Percentiles rank a stretch among this genome's conserved stretches.
These are phyloP conservation scores for Smutsia gigantea DNA, from an alignment of 2,797 vertebrate species.

Conservation along the genomic window DNA sequence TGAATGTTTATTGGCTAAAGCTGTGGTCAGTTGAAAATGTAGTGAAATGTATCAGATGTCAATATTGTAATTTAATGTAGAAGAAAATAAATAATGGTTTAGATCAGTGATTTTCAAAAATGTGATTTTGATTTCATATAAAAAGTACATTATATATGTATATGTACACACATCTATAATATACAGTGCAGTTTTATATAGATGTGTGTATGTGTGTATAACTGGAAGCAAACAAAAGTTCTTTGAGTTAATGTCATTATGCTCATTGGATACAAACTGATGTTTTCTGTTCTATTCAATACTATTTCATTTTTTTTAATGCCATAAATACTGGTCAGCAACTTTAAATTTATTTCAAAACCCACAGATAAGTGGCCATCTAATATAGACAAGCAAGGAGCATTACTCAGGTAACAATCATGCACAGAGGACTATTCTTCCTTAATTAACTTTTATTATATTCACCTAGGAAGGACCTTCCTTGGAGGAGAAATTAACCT, in stretches of 20 bases:
- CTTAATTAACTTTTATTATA: not conserved
- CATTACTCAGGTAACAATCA: not conserved
- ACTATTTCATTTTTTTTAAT: not conserved
- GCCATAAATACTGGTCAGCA: not conserved
- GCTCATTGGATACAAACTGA: not conserved
- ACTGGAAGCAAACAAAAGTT: not conserved
- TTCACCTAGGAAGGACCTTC: not conserved
- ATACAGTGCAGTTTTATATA: not conserved
- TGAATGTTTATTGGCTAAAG: not conserved
- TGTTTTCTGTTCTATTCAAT: not conserved
- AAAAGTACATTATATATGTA: not conserved
- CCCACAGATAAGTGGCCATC: not conserved
- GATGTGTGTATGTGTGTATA: not conserved
- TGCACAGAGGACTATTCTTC: not conserved
- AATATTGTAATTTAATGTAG: not conserved
- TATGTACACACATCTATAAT: not conserved
- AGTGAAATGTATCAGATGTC: not conserved
- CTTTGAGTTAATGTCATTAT: constrained; percentile 3
- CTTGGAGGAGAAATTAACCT: not conserved
- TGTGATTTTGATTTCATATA: not conserved
- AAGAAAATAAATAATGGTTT: not conserved
- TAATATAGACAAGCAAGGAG: not conserved
- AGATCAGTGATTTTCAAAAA: not conserved
- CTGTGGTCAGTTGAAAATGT: not conserved
- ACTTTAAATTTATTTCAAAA: constrained; percentile 6